Evolutionary conservation across 2,797 vertebrate species (phyloP), one percentile per base, ranked within the genome.

Genomic region (Knipowitschia caucasica): DNA sequence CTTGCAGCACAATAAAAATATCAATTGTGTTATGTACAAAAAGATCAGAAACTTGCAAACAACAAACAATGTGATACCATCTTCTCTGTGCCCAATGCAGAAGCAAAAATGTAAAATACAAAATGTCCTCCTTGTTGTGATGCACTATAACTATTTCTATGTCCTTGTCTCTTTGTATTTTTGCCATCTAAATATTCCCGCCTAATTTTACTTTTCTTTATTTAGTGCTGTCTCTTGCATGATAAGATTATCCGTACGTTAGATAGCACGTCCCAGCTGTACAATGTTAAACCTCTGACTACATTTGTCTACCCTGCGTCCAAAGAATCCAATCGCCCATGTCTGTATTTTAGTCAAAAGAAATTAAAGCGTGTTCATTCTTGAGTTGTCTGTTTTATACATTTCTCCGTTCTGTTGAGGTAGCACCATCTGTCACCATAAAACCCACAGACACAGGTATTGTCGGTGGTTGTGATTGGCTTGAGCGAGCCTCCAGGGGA

Each of bases 111-210:
- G n/a, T n/a, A n/a, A n/a, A n/a, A n/a, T n/a, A n/a, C n/a, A n/a
- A n/a, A n/a, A n/a, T n/a, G n/a, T n/a, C n/a, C n/a, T n/a, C n/a
- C n/a, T n/a, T n/a, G n/a, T n/a, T n/a, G n/a, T n/a, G n/a, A n/a
- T n/a, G n/a, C n/a, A n/a, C n/a, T n/a, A n/a, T n/a, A n/a, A n/a
- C n/a, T n/a, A n/a, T 80, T 77, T 77, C 82, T 82, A 70, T 75
- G 84, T 83, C 80, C 81, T 79, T 67, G 72, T 78, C 50, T 60
- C 53, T 35, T 4, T 21, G 36, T 46, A 60, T 76, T 81, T 78
- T 84, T 78, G 23, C 43, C 34, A 27, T 20, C 62, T 58, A 15
- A 77, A 66, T 62, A 77, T 77, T 50, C 64, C n/a, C 17, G 36
- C 45, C 34, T 59, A 46, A 43, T 61, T 17, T 50, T 12, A 36